Evolutionary conservation across 2,113 vertebrate genomes (phyloP).

Genomic region (Mormoops blainvillei): DNA sequence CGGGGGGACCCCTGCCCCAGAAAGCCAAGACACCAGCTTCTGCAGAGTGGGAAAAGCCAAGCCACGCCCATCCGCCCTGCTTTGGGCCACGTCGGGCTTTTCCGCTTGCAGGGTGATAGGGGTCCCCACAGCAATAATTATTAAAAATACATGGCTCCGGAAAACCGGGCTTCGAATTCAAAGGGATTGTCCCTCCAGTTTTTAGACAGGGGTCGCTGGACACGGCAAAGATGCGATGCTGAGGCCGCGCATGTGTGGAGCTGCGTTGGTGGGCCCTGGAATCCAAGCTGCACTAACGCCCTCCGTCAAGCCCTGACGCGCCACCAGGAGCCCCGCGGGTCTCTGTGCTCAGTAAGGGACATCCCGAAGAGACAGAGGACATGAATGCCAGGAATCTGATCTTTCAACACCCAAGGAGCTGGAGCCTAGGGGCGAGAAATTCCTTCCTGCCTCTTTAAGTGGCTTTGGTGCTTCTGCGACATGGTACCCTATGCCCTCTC

Average conservation of each 20-base stretch:
- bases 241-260: slow-evolving; percentile 62
- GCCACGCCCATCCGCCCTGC: neutral
- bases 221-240: slow-evolving; percentile 54
- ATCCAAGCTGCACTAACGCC: slow-evolving; percentile 68
- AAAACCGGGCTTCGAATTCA: slow-evolving; percentile 61
- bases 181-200: slow-evolving; percentile 53
- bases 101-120: neutral
- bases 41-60: neutral
- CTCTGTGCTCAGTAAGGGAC: neutral
- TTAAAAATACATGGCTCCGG: slow-evolving; percentile 24
- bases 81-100: slow-evolving; percentile 52
- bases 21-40: slow-evolving; percentile 57
- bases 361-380: slow-evolving; percentile 32
- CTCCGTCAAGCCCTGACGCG: slow-evolving; percentile 66
- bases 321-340: neutral
- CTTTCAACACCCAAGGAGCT: slow-evolving; percentile 64
- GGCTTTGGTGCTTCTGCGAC: neutral
- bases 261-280: slow-evolving; percentile 61
- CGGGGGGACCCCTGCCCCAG: slow-evolving; percentile 50
- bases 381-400: slow-evolving; percentile 76
- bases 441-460: neutral
- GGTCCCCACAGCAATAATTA: slow-evolving; percentile 11
- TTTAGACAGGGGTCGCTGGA: slow-evolving; percentile 19
- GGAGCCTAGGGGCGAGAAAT: neutral
- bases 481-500: accelerated